Conservation (phyloP, 2,113 vertebrate species). For the Edolisoma coerulescens region DNA sequence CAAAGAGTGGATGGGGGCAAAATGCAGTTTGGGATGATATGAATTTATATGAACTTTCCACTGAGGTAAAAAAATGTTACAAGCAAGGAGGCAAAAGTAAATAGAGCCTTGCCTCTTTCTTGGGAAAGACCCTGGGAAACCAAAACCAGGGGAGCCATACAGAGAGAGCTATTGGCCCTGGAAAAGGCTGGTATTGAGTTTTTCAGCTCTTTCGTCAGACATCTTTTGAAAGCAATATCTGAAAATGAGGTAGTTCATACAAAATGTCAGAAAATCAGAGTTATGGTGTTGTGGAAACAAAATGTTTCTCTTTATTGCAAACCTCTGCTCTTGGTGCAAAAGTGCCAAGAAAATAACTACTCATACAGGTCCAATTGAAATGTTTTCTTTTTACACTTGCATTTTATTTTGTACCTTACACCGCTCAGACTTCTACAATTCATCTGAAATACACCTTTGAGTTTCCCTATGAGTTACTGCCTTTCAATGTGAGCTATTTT, state of each 20-base stretch:
- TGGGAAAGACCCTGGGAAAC: neutral
- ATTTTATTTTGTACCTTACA: neutral
- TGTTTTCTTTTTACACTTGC: neutral
- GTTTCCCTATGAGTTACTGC: neutral
- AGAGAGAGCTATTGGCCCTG: neutral
- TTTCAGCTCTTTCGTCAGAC: neutral
- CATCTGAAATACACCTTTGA: neutral
- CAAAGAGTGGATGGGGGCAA: neutral
- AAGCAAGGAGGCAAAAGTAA: neutral
- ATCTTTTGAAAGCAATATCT: neutral
- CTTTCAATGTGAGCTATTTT: neutral
- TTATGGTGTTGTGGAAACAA: neutral
- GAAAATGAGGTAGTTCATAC: neutral
- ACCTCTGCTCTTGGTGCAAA: neutral
- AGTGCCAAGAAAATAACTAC: neutral
- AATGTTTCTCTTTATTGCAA: neutral
- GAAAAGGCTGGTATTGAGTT: neutral
- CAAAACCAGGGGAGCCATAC: neutral
- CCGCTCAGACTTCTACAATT: neutral
- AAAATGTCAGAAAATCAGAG: neutral
- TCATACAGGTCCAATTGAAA: neutral
- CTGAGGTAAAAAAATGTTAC: neutral
- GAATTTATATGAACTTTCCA: neutral
- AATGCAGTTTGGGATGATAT: neutral
- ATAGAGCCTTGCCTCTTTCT: neutral